phyloP scores from a whole-genome alignment of 1,140 invertebrate species.

The Orius insidiosus region DNA sequence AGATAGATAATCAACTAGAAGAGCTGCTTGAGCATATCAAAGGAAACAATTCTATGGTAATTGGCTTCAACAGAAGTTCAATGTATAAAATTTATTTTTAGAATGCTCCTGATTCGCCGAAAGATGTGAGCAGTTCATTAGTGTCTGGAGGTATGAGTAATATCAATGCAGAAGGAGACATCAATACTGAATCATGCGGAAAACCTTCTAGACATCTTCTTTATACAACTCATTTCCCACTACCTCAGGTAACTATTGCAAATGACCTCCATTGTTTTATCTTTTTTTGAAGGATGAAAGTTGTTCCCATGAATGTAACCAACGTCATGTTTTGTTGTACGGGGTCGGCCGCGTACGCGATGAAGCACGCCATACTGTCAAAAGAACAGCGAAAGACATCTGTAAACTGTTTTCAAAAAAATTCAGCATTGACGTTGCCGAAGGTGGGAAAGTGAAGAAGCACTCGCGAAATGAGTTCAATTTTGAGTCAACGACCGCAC shows the following conservation, averaged over 20 bases:
- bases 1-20: slow-evolving; percentile 82
- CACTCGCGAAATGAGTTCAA: slow-evolving; percentile 81
- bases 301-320: slow-evolving; percentile 81
- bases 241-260: slow-evolving; percentile 46
- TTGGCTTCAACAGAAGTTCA: slow-evolving; percentile 3
- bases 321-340: slow-evolving; percentile 85
- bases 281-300: slow-evolving; percentile 45
- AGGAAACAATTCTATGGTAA: neutral
- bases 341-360: slow-evolving; percentile 85
- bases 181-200: slow-evolving; percentile 18
- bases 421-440: slow-evolving; percentile 86
- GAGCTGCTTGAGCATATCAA: slow-evolving; percentile 82
- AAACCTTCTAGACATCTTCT: slow-evolving; percentile 61
- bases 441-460: slow-evolving; percentile 80
- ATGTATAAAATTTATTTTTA: slow-evolving; percentile 12
- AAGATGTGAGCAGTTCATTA: slow-evolving; percentile 34
- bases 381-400: slow-evolving; percentile 91
- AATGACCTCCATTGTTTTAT: slow-evolving; percentile 6
- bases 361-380: slow-evolving; percentile 78
- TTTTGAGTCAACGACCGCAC: slow-evolving; percentile 71
- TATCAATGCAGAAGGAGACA: slow-evolving; percentile 6
- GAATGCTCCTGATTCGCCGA: slow-evolving; percentile 68
- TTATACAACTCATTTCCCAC: slow-evolving; percentile 82
- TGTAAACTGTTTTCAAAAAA: slow-evolving; percentile 91
- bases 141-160: slow-evolving; percentile 15